Conservation (phyloP, 2,113 vertebrate genomes). For the Antechinus stuartii region DNA sequence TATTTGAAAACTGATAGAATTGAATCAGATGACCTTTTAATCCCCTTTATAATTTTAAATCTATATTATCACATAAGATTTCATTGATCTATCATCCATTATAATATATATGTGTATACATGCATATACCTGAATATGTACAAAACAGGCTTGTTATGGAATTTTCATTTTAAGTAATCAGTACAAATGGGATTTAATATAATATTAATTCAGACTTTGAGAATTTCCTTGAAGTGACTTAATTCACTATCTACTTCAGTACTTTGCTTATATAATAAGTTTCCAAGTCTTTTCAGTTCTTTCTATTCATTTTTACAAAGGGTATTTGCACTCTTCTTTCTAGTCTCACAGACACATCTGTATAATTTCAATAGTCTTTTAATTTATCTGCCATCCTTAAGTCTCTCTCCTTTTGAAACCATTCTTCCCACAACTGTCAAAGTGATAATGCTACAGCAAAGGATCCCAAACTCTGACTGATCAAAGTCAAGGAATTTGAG, state of each 20-base stretch:
- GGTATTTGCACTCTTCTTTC: not conserved
- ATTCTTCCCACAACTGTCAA: not conserved
- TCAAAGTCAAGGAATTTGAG: not conserved
- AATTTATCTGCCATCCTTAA: not conserved
- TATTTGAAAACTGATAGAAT: not conserved
- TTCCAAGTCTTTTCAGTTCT: no score
- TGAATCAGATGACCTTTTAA: not conserved
- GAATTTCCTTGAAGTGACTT: slow-evolving; percentile 36
- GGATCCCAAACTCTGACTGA: not conserved
- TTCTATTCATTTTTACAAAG: not conserved
- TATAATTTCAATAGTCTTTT: not conserved
- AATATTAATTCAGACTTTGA: slow-evolving; percentile 44
- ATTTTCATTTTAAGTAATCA: slow-evolving; percentile 36
- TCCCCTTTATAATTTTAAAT: not conserved
- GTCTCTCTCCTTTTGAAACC: not conserved
- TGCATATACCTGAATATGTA: no score
- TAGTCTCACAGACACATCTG: not conserved
- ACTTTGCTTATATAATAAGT: no score
- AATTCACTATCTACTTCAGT: no score
- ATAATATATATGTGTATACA: no score
- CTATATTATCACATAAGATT: not conserved
- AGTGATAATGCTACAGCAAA: not conserved
- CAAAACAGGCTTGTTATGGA: slow-evolving; percentile 44
- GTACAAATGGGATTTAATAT: slow-evolving; percentile 58
- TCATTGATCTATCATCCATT: not conserved